phyloP scores from a whole-genome alignment of 1,140 invertebrate species.

The Drosophila lacertosa region DNA sequence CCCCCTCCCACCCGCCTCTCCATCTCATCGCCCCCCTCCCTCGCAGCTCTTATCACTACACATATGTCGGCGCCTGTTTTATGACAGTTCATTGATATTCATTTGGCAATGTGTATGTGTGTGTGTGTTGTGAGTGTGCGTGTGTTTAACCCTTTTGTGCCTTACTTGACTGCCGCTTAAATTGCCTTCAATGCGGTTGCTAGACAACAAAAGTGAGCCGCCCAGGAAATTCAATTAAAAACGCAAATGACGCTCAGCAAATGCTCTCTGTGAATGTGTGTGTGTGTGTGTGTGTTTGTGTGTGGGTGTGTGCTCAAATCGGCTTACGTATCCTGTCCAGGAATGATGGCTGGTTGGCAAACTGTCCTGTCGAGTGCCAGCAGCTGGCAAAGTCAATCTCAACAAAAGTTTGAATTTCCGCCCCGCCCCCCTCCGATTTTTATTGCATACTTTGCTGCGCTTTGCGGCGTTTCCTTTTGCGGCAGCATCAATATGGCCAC shows the following conservation, averaged over 20 bases:
- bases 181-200: constrained; percentile 32
- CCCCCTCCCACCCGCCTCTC: neutral
- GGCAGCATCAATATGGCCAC: constrained; percentile 60
- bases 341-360: constrained; percentile 11
- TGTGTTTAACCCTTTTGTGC: constrained; percentile 30
- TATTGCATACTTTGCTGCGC: constrained; percentile 53
- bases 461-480: constrained; percentile 12
- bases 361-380: constrained; percentile 20
- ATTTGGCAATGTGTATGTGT: constrained; percentile 41
- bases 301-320: constrained; percentile 53
- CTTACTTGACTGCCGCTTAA: constrained; percentile 35
- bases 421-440: constrained; percentile 36
- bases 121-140: constrained; percentile 19
- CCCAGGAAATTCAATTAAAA: constrained; percentile 62
- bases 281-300: constrained; percentile 13
- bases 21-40: neutral
- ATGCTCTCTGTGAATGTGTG: neutral
- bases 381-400: constrained; percentile 55
- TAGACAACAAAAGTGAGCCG: constrained; percentile 35
- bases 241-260: constrained; percentile 32
- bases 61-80: constrained; percentile 57
- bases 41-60: neutral
- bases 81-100: constrained; percentile 81
- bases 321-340: constrained; percentile 44
- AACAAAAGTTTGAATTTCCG: constrained; percentile 70